phyloP scores from a whole-genome alignment of 1,140 invertebrate genomes.

The Thalassaphorura encarpata region DNA sequence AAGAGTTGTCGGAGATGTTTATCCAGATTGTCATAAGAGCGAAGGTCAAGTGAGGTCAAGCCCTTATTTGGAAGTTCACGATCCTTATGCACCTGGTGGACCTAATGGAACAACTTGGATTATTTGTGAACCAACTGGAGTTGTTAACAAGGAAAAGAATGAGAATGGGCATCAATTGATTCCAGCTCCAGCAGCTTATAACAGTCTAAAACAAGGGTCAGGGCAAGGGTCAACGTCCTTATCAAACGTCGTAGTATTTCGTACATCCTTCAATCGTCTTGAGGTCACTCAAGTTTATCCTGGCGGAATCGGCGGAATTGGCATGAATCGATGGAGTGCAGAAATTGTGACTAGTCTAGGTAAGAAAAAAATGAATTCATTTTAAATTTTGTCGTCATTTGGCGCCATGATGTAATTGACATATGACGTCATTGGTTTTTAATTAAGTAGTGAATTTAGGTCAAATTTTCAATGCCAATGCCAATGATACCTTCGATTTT shows the following conservation, averaged over 20 bases:
- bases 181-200: not conserved
- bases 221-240: no score
- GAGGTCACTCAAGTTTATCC: slow-evolving; percentile 31
- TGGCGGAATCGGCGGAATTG: not conserved
- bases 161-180: not conserved
- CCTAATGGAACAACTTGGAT: slow-evolving; percentile 53
- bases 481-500: no score
- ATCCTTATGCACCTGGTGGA: slow-evolving; percentile 56
- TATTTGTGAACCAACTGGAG: slow-evolving; percentile 43
- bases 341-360: slow-evolving; percentile 21
- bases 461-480: no score
- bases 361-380: no score
- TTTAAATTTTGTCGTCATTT: no score
- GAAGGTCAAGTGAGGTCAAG: slow-evolving; percentile 21
- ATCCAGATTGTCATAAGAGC: slow-evolving; percentile 12
- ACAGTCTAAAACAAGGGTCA: not conserved
- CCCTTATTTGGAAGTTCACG: slow-evolving; percentile 47
- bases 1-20: slow-evolving; percentile 11
- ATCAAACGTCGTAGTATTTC: no score
- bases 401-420: no score
- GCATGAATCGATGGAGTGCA: slow-evolving; percentile 28
- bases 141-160: not conserved
- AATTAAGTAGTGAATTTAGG: no score
- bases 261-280: slow-evolving; percentile 33
- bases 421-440: no score